Evolutionary conservation across 2,113 vertebrate species (phyloP).

Genomic region (Perccottus glenii): DNA sequence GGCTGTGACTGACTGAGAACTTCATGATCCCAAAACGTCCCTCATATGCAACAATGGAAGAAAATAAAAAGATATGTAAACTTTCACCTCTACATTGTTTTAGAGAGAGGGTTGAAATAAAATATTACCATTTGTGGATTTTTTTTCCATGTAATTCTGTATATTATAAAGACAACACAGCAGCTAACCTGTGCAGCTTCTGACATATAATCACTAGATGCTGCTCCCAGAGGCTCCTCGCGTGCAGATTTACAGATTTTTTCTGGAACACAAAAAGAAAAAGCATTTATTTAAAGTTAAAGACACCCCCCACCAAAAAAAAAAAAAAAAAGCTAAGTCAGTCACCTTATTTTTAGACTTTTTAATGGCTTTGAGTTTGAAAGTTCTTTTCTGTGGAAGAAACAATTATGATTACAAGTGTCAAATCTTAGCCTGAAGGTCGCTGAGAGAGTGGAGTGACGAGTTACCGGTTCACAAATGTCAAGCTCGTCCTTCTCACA

Average conservation of each 20-base stretch:
- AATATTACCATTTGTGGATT: too few relatives aligned
- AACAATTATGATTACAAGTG: background rate
- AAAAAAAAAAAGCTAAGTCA: background rate
- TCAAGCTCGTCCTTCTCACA: conserved; percentile 31
- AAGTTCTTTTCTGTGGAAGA: conserved; percentile 51
- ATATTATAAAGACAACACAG: background rate
- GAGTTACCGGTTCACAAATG: conserved; percentile 48
- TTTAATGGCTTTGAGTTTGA: conserved; percentile 47
- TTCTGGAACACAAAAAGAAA: conserved; percentile 29
- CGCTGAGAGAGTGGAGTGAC: background rate
- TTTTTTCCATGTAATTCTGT: too few relatives aligned
- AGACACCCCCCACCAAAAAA: background rate
- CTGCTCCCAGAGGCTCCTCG: conserved; percentile 51
- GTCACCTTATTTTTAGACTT: conserved; percentile 55
- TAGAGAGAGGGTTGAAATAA: too few relatives aligned
- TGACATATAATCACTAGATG: conserved; percentile 58
- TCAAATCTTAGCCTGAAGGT: background rate
- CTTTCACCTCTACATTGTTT: too few relatives aligned
- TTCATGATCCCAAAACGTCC: too few relatives aligned
- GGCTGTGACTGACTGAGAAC: too few relatives aligned
- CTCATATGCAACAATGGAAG: too few relatives aligned
- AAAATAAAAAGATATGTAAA: too few relatives aligned
- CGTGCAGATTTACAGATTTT: conserved; percentile 8
- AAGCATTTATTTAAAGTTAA: rapidly evolving
- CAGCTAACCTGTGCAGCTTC: conserved; percentile 73